Evolutionary conservation across 1,140 invertebrate species (phyloP), one percentile per base, ranked within the genome.

Genomic region (Aphelenchoides besseyi): DNA sequence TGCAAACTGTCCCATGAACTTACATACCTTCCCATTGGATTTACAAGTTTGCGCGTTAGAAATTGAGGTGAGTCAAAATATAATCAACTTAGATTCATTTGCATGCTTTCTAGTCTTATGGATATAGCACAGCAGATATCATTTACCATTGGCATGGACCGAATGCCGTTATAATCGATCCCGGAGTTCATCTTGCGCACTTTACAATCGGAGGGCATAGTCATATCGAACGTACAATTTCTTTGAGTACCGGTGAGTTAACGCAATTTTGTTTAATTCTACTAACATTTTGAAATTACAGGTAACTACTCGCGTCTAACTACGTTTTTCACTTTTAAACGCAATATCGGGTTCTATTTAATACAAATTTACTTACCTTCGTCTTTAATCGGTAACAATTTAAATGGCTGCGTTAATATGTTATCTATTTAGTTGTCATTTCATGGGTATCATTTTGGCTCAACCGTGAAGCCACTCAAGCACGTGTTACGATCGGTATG

Each of bases 291-390:
- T 41, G 23, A 48, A 67, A 16, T 76, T 80, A 52, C 81, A 96
- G 94, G 95, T 88, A 96, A 97, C 88, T 97, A 97, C 88, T 97
- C 94, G 80, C 90, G 95, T 83, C 88, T 98, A 89, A 92, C 93
- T 72, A 95, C 93, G 88, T 92, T 95, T 88, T 96, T 98, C 86
- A 93, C 94, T 87, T 97, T 98, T 88, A 94, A 95, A 76, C 90
- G 95, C 74, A 95, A 93, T 82, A 95, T 97, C 92, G 95, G 95
- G 81, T 97, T 97, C 89, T 97, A 97, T 89, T 89, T 98, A 82
- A 97, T 97, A 87, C 95, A 97, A 88, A 97, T 97, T 87, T 97
- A 97, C 89, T 95, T 97, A 88, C 95, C 95, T 78, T 95, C 94
- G 85, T 92, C 92, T 85, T 90, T 97, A 85, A 96, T 97, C 87